Base-by-base conservation (phyloP, 2,113 vertebrate genomes). In the Oryzias woworae region DNA sequence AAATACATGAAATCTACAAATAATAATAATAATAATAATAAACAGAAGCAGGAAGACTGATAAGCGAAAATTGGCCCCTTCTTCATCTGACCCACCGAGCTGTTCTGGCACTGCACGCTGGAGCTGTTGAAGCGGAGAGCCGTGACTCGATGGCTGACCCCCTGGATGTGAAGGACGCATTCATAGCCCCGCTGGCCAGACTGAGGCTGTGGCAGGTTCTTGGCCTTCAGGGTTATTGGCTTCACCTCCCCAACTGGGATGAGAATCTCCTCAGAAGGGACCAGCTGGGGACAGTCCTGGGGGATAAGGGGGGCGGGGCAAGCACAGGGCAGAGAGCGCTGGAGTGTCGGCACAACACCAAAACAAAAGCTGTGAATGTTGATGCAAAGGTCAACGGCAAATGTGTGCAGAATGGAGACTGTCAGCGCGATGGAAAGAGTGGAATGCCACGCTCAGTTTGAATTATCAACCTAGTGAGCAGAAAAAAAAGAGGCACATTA, bases 71-170 rank as follows among this genome's bases (percentile, higher is more conserved):
- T 36, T 36, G 36, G 36, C 16, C 2, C 16, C 5, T 22, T 13
- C 1, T 10, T 31, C 14, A 23, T 2, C 51, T 5, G 31, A 85
- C 94, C 87, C 86, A 99, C 97, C 89, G 97, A 98, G 82, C 96
- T 98, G 90, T 99, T 98, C 91, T 99, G 97, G 89, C 97, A 98
- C 87, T 98, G 97, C 60, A 99, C 96, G 3, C 97, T 98, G 90
- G 97, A 98, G 90, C 96, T 98, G 92, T 99, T 99, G 93, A 98
- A 98, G 80, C 97, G 94, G 53, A 98, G 94, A 31, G 97, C 97
- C 0, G 97, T 97, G 75, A 99, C 96, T 0, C 97, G 88, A 80
- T 99, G 94, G 71, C 92, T 58, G 14, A 94, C 79, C 0, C 96
- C 96, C 87, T 97, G 96, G 83, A 98, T 96, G 87, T 88, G 93